phyloP scores from a whole-genome alignment of 1,140 invertebrate genomes.

The Drosophila ambigua region DNA sequence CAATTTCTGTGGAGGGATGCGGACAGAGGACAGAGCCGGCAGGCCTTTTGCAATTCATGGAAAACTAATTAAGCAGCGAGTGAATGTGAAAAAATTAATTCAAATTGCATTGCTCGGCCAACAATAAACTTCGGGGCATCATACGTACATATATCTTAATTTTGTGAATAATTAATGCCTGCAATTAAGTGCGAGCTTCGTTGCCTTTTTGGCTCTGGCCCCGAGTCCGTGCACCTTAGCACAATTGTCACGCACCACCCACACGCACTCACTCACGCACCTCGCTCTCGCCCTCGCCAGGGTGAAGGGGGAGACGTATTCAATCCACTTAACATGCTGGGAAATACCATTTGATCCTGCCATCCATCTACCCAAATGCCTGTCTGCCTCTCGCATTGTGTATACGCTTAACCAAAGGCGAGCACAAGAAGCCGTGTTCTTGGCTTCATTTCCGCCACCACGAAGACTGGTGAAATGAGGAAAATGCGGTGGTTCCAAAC shows the following conservation, averaged over 20 bases:
- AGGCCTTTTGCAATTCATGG: constrained; percentile 15
- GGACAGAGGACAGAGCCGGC: background rate
- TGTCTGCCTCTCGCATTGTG: constrained; percentile 35
- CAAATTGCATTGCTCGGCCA: constrained; percentile 50
- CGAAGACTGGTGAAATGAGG: no score
- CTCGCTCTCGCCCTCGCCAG: background rate
- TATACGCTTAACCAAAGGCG: constrained; percentile 41
- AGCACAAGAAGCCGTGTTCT: no score
- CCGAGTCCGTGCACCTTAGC: constrained; percentile 40
- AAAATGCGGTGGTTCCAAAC: no score
- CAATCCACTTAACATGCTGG: constrained; percentile 76
- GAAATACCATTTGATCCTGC: constrained; percentile 77
- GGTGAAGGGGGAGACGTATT: constrained; percentile 46
- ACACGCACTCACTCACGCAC: constrained; percentile 3
- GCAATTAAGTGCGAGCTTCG: constrained; percentile 56
- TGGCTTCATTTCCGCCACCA: no score
- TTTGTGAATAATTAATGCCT: constrained; percentile 71
- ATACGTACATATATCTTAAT: constrained; percentile 61
- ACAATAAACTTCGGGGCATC: constrained; percentile 53
- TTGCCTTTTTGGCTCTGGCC: constrained; percentile 33
- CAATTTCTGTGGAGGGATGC: constrained; percentile 6
- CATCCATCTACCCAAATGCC: constrained; percentile 65
- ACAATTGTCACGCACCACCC: constrained; percentile 27
- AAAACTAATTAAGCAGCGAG: constrained; percentile 60
- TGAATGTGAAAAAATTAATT: constrained; percentile 65